Evolutionary conservation across 2,113 vertebrate genomes (phyloP).

Genomic region (Solea solea): DNA sequence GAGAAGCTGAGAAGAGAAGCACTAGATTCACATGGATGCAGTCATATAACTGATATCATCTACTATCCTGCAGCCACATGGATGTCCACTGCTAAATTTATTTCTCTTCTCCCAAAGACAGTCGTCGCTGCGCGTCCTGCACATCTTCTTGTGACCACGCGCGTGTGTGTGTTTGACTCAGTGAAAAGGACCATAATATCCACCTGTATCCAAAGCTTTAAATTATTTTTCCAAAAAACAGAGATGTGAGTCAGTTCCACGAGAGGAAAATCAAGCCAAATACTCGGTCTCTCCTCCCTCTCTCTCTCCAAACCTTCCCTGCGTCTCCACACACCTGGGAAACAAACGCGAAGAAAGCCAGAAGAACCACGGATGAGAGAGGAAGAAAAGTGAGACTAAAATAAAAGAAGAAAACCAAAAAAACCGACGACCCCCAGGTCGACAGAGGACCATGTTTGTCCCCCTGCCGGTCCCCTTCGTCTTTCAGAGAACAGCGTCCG

Average conservation of each 20-base stretch:
- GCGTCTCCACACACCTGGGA: slow-evolving; percentile 39
- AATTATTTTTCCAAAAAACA: slow-evolving; percentile 8
- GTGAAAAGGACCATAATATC: slow-evolving; percentile 4
- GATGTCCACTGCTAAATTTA: slow-evolving; percentile 50
- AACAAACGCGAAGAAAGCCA: slow-evolving; percentile 49
- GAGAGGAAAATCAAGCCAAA: background rate
- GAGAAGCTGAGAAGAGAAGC: slow-evolving; percentile 34
- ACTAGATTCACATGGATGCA: slow-evolving; percentile 36
- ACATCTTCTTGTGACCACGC: slow-evolving; percentile 33
- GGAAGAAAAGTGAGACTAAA: slow-evolving; percentile 66
- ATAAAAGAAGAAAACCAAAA: slow-evolving; percentile 34
- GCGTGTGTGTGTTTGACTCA: slow-evolving; percentile 20
- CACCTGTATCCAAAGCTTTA: background rate
- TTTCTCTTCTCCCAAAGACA: slow-evolving; percentile 6
- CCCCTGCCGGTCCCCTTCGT: slow-evolving; percentile 85
- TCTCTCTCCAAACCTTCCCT: background rate
- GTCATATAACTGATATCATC: slow-evolving; percentile 8
- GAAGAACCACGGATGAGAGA: slow-evolving; percentile 52
- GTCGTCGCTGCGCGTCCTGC: slow-evolving; percentile 30
- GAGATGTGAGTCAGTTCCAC: too few relatives aligned
- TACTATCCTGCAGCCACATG: slow-evolving; percentile 19
- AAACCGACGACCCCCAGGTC: slow-evolving; percentile 66
- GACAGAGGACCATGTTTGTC: slow-evolving; percentile 83
- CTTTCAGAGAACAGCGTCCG: slow-evolving; percentile 88
- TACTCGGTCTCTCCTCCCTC: background rate